phyloP scores from a whole-genome alignment of 2,797 vertebrate genomes.

The Helicolenus hilgendorfi region DNA sequence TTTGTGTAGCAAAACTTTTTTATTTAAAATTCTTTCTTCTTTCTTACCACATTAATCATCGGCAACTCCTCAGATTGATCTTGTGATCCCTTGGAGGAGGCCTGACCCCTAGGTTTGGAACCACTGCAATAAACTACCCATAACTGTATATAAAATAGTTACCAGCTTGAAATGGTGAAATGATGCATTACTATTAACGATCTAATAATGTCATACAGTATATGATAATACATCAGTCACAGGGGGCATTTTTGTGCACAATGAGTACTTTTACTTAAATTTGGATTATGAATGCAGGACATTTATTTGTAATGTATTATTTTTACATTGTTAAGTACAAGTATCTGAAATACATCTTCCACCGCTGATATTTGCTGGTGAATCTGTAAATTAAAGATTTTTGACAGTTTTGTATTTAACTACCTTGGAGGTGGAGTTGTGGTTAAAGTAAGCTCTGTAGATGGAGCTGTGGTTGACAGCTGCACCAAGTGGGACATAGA shows the following conservation, averaged over 20 bases:
- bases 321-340: background rate
- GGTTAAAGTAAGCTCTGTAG: background rate
- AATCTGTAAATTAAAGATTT: background rate
- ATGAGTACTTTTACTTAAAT: background rate
- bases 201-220: background rate
- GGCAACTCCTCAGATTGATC: background rate
- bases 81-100: background rate
- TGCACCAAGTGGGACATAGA: background rate
- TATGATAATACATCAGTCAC: background rate
- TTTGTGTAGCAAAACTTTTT: background rate
- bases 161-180: background rate
- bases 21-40: background rate
- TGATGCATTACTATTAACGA: background rate
- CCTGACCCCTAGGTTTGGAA: background rate
- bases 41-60: background rate
- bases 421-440: background rate
- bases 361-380: background rate
- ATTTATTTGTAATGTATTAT: background rate
- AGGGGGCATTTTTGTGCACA: background rate
- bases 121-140: background rate
- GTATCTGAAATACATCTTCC: background rate
- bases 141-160: background rate
- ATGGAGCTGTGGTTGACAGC: constrained; percentile 3
- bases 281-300: background rate
- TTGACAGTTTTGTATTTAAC: background rate